Evolutionary conservation across 37 sponge, comb jelly and placozoan genomes (phyloP).

Genomic region (Spongilla lacustris): DNA sequence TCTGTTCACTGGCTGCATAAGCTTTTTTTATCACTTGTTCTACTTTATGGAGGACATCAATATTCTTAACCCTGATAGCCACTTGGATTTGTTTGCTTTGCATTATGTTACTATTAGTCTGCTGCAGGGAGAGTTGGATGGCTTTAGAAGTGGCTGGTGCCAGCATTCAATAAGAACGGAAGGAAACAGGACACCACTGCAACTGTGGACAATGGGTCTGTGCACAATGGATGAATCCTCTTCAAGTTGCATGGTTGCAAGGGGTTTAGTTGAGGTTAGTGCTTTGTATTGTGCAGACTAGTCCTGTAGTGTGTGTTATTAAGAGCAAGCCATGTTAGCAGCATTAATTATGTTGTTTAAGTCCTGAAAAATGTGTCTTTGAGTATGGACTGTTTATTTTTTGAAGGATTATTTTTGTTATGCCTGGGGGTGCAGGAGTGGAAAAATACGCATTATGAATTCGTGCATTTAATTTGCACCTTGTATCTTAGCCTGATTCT

Average conservation of each 20-base stretch:
- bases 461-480: too few species aligned
- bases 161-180: conserved; percentile 45
- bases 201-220: conserved; percentile 54
- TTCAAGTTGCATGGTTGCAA: neutral
- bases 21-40: conserved; percentile 55
- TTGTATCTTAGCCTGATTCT: conserved; percentile 3
- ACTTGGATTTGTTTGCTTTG: conserved; percentile 49
- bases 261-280: conserved; percentile 2
- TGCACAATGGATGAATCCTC: neutral
- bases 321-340: too few species aligned
- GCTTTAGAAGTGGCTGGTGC: conserved; percentile 47
- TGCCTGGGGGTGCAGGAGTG: too few species aligned
- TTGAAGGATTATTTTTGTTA: too few species aligned
- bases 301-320: too few species aligned
- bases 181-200: conserved; percentile 49
- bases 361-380: too few species aligned
- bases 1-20: conserved; percentile 51
- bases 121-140: conserved; percentile 41
- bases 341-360: too few species aligned
- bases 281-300: too few species aligned
- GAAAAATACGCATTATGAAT: too few species aligned
- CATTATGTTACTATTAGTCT: conserved; percentile 50
- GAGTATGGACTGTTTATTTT: too few species aligned
- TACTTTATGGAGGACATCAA: conserved; percentile 48
- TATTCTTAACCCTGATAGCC: conserved; percentile 27